Evolutionary conservation across 2,113 vertebrate species (phyloP).

Genomic region (Corvus moneduloides): DNA sequence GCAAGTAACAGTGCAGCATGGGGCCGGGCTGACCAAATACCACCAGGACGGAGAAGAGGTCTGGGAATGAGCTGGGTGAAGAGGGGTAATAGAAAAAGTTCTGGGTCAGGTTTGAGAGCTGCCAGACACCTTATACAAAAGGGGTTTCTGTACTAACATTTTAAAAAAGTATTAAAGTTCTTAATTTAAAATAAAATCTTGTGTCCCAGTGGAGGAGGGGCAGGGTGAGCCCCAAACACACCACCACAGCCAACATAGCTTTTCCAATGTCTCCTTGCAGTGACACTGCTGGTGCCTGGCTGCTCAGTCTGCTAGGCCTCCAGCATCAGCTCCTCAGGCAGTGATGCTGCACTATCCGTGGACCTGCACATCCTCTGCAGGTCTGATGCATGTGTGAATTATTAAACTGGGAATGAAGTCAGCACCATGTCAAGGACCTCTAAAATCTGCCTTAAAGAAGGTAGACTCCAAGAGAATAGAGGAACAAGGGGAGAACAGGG

Average conservation of each 20-base stretch:
- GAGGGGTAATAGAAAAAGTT: background rate
- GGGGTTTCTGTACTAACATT: background rate
- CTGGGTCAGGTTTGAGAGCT: background rate
- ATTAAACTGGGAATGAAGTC: conserved; percentile 40
- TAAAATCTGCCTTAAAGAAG: background rate
- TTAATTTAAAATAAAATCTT: background rate
- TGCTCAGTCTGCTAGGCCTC: background rate
- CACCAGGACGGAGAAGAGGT: background rate
- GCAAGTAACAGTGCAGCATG: background rate
- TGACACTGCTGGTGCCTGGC: background rate
- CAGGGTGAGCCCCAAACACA: background rate
- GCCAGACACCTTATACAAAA: background rate
- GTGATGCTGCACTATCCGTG: background rate
- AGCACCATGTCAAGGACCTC: conserved; percentile 41
- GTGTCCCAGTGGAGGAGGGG: background rate
- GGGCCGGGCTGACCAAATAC: background rate
- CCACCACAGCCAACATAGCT: background rate
- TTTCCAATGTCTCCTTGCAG: background rate
- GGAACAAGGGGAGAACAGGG: background rate
- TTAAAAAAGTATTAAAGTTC: background rate
- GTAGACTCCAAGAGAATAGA: background rate
- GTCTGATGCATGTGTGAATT: conserved; percentile 20
- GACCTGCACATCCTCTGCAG: background rate
- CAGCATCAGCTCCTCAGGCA: background rate
- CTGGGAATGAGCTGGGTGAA: background rate